phyloP scores from a whole-genome alignment of 2,888 invertebrate species.

The Rhagium mordax region DNA sequence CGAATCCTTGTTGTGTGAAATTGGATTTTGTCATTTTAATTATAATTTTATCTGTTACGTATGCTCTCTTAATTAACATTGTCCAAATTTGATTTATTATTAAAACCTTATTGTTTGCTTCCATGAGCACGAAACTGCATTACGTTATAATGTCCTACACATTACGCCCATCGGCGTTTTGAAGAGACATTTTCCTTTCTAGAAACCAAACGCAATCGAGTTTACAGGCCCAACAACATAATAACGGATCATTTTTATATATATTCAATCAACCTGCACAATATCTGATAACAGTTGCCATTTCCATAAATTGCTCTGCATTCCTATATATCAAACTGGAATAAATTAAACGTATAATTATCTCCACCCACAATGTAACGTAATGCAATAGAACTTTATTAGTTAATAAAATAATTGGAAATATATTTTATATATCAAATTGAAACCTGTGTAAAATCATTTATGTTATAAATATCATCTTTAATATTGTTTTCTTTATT shows the following conservation, averaged over 20 bases:
- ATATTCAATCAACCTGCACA: background rate
- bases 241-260: background rate
- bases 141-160: conserved; percentile 39
- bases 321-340: background rate
- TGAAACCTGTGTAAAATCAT: background rate
- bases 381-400: background rate
- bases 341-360: background rate
- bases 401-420: too few species aligned
- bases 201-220: conserved; percentile 11
- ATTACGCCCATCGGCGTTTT: conserved; percentile 11
- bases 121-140: conserved; percentile 34
- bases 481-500: background rate
- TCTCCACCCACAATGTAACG: background rate
- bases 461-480: background rate
- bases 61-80: conserved; percentile 66
- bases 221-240: conserved; percentile 24
- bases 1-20: conserved; percentile 68
- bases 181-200: conserved; percentile 19
- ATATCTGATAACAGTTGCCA: background rate
- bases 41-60: conserved; percentile 67
- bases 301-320: background rate
- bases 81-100: conserved; percentile 49
- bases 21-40: conserved; percentile 70
- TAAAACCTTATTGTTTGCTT: conserved; percentile 42
- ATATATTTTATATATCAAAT: too few species aligned